These are phyloP conservation scores for Ranitomeya variabilis DNA, from an alignment of 2,113 vertebrate species.

Conservation along the genomic window DNA sequence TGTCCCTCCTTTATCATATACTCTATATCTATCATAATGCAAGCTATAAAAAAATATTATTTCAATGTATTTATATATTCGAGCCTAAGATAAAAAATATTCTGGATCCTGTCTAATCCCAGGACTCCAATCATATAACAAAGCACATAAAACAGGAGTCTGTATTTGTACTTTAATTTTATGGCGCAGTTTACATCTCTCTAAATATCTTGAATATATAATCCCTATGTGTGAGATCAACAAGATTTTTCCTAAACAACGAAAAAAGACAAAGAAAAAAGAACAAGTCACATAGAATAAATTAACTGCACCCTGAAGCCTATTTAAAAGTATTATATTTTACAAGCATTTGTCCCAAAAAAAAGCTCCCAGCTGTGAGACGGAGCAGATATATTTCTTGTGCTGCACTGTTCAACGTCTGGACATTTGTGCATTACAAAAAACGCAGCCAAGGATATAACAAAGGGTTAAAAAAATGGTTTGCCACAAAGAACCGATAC, in stretches of 20 bases:
- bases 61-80: not conserved
- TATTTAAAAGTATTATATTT: slow-evolving; percentile 1
- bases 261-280: not conserved
- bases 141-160: slow-evolving; percentile 14
- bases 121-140: slow-evolving; percentile 14
- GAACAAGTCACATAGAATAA: not conserved
- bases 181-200: slow-evolving; percentile 22
- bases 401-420: not conserved
- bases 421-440: slow-evolving; percentile 6
- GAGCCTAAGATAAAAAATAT: not conserved
- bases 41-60: too few species aligned
- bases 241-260: slow-evolving; percentile 16
- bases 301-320: not conserved
- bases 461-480: slow-evolving; percentile 11
- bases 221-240: slow-evolving; percentile 16
- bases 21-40: too few species aligned
- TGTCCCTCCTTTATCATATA: too few species aligned
- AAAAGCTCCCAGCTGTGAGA: slow-evolving; percentile 12
- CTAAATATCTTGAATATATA: slow-evolving; percentile 8
- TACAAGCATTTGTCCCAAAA: slow-evolving; percentile 18
- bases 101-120: not conserved
- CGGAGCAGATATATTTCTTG: slow-evolving; percentile 8
- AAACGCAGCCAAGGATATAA: not conserved
- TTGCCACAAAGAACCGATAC: not conserved
- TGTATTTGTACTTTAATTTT: slow-evolving; percentile 31